Conservation (phyloP, 2,888 invertebrate genomes). For the Notodromas monacha region DNA sequence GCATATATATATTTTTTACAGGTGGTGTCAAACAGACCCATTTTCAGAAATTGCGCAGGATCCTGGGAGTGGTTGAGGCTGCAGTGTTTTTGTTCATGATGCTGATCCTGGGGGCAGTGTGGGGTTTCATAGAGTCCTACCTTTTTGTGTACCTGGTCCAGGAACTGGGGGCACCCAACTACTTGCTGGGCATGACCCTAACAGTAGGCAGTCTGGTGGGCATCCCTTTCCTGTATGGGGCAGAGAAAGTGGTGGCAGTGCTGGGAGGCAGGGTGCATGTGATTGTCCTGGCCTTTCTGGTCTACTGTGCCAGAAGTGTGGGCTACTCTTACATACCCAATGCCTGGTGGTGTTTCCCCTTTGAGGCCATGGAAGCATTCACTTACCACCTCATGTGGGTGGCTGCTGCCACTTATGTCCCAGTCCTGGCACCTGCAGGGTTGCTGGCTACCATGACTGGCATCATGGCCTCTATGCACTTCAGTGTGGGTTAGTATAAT, state of each 20-base stretch:
- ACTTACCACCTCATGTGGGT: conserved; percentile 69
- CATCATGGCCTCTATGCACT: conserved; percentile 55
- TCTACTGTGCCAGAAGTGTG: conserved; percentile 23
- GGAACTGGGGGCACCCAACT: conserved; percentile 47
- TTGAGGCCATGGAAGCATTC: conserved; percentile 51
- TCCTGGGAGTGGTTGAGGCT: conserved; percentile 42
- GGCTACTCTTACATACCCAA: conserved; percentile 44
- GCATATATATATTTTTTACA: too few species aligned
- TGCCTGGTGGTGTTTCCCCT: conserved; percentile 63
- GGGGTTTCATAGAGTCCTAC: conserved; percentile 65
- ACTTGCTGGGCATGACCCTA: conserved; percentile 43
- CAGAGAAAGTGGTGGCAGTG: conserved; percentile 43
- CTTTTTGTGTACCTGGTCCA: conserved; percentile 43
- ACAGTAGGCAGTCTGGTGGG: conserved; percentile 52
- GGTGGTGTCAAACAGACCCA: too few species aligned
- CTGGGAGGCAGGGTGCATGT: conserved; percentile 52
- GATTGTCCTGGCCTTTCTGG: conserved; percentile 48
- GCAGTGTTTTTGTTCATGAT: conserved; percentile 45
- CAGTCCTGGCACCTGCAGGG: conserved; percentile 45
- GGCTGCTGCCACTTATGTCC: conserved; percentile 56
- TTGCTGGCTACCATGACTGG: conserved; percentile 54
- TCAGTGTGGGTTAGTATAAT: conserved; percentile 32
- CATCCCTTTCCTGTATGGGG: conserved; percentile 47
- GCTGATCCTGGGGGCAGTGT: conserved; percentile 46
- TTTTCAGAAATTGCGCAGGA: conserved; percentile 22